phyloP scores from a whole-genome alignment of 2,797 vertebrate species.

The Lycodopsis pacificus region DNA sequence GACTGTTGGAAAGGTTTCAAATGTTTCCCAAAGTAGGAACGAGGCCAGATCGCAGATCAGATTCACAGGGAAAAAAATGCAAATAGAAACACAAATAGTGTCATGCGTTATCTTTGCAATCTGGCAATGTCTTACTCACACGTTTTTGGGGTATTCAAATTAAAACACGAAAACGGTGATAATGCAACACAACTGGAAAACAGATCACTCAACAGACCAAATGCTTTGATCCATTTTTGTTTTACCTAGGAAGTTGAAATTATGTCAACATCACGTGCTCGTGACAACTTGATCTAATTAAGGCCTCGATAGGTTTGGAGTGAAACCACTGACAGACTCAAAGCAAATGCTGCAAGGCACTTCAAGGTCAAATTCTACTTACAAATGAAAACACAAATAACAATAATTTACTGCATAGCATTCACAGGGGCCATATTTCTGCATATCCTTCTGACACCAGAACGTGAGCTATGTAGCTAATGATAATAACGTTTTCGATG shows the following conservation, averaged over 20 bases:
- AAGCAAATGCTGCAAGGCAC: slow-evolving; percentile 25
- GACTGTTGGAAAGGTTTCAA: slow-evolving; percentile 61
- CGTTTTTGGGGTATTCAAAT: slow-evolving; percentile 27
- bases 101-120: slow-evolving; percentile 26
- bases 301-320: slow-evolving; percentile 20
- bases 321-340: slow-evolving; percentile 36
- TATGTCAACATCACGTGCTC: slow-evolving; percentile 27
- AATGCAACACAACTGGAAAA: slow-evolving; percentile 43
- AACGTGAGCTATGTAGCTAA: neutral
- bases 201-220: slow-evolving; percentile 26
- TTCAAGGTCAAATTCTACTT: neutral
- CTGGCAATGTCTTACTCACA: slow-evolving; percentile 50
- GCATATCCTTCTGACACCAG: neutral
- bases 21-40: slow-evolving; percentile 58
- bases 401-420: neutral
- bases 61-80: slow-evolving; percentile 52
- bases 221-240: slow-evolving; percentile 12
- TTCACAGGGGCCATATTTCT: neutral
- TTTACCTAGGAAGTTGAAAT: slow-evolving; percentile 28
- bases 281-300: slow-evolving; percentile 54
- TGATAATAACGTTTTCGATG: neutral
- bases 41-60: slow-evolving; percentile 44
- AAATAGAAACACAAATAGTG: slow-evolving; percentile 39
- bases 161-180: slow-evolving; percentile 41
- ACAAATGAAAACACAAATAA: neutral